Evolutionary conservation across 2,797 vertebrate genomes (phyloP), one percentile per base, ranked within the genome.

Genomic region (Acanthornis magna): DNA sequence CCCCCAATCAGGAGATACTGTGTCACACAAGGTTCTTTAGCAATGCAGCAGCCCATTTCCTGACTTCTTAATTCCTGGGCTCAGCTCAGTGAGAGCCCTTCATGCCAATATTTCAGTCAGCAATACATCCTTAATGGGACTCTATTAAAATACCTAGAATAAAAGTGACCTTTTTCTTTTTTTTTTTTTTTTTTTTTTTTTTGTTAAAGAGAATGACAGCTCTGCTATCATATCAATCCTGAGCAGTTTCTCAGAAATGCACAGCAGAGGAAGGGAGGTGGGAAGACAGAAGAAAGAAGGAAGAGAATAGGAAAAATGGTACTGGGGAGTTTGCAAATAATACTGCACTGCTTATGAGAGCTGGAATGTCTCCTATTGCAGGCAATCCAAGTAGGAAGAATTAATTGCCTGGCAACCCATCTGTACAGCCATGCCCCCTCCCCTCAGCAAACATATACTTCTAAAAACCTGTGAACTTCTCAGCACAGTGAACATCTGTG

Each of bases 1-100:
- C 99, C 98, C 98, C 98, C 98, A 98, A 98, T 99, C 98, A 98
- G 98, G 98, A 98, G 97, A 98, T 97, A 98, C 97, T 98, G 98
- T 98, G 98, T 98, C 98, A 98, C 98, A 98, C 97, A 97, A 98
- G 98, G 97, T 97, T 98, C 98, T 98, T 98, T 98, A 97, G 97
- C 97, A 98, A 97, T 97, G 98, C 97, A 97, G 98, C 97, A 98
- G 97, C 97, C 97, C 96, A 98, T 98, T 98, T 98, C 98, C 98
- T 98, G 98, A 98, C 98, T 98, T 98, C 97, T 98, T 98, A 98
- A 98, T 98, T 98, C 98, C 97, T 97, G 97, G 98, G 98, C 98
- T 98, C 97, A 96, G 98, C 98, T 98, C 97, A 98, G 97, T 98
- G 98, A 98, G 98, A 98, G 98, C 98, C 98, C 98, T 98, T 98